phyloP scores from a whole-genome alignment of 2,797 vertebrate genomes.

The Falco novaeseelandiae region DNA sequence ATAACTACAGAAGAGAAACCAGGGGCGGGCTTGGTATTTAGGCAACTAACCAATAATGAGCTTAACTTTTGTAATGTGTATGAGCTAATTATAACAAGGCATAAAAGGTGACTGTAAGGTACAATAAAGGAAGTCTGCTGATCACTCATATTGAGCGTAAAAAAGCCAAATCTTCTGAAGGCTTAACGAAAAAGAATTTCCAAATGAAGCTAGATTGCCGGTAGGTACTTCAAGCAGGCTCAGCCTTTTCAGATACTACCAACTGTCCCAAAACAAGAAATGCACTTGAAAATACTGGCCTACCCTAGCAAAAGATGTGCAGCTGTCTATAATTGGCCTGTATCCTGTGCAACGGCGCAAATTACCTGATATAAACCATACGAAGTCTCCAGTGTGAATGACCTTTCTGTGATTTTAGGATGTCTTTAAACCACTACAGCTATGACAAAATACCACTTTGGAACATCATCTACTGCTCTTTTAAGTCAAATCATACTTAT shows the following conservation, averaged over 20 bases:
- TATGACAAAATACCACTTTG: not conserved
- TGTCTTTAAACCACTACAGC: not conserved
- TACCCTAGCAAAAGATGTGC: conserved; percentile 67
- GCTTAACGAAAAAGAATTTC: not conserved
- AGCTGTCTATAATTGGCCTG: conserved; percentile 72
- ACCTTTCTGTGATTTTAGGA: not conserved
- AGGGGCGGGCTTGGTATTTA: too few species aligned
- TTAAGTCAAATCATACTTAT: not conserved
- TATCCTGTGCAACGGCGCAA: conserved; percentile 76
- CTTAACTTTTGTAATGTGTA: too few species aligned
- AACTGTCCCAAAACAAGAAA: not conserved
- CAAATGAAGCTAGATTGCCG: not conserved
- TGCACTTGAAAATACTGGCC: not conserved
- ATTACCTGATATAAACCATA: conserved; percentile 63
- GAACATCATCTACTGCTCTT: not conserved
- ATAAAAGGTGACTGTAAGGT: too few species aligned
- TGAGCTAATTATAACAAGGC: too few species aligned
- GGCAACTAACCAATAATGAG: too few species aligned
- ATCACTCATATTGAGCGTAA: not conserved
- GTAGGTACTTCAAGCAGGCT: not conserved
- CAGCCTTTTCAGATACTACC: not conserved
- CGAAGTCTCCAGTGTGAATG: not conserved
- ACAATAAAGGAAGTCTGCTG: too few species aligned
- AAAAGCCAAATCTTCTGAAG: not conserved
- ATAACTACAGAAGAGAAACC: too few species aligned